Evolutionary conservation across 2,113 vertebrate species (phyloP).

Genomic region (Rousettus leschenaultii): DNA sequence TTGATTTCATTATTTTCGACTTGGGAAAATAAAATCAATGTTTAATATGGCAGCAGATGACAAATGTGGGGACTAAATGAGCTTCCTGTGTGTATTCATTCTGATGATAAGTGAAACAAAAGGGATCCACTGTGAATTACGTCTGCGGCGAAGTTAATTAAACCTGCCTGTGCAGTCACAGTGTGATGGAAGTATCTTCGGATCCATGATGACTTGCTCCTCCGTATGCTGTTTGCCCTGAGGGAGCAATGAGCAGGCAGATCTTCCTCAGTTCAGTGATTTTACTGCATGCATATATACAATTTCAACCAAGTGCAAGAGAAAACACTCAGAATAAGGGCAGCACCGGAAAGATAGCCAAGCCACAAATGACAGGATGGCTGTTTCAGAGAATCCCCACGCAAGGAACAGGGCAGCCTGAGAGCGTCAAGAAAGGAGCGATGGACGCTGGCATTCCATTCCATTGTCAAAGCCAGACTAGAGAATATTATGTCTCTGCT

Average conservation of each 20-base stretch:
- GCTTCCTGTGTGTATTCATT: constrained; percentile 27
- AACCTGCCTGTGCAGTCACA: background rate
- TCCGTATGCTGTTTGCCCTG: background rate
- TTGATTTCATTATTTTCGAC: constrained; percentile 40
- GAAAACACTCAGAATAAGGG: constrained; percentile 16
- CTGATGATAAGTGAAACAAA: constrained; percentile 28
- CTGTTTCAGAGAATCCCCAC: background rate
- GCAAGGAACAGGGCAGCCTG: background rate
- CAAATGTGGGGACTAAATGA: background rate
- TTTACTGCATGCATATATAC: constrained; percentile 28
- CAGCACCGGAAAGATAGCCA: background rate
- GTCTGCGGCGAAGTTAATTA: background rate
- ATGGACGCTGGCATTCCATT: background rate
- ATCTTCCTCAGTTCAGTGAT: constrained; percentile 7
- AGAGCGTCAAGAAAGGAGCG: background rate
- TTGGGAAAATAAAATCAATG: constrained; percentile 49
- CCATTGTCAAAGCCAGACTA: background rate
- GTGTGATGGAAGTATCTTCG: background rate
- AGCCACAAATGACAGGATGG: background rate
- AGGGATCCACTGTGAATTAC: background rate
- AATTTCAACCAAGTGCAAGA: constrained; percentile 22
- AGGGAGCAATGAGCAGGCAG: background rate
- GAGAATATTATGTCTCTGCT: background rate
- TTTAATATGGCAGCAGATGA: background rate
- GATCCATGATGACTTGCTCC: background rate